Evolutionary conservation across 2,113 vertebrate species (phyloP), one percentile per base, ranked within the genome.

Genomic region (Strix uralensis): DNA sequence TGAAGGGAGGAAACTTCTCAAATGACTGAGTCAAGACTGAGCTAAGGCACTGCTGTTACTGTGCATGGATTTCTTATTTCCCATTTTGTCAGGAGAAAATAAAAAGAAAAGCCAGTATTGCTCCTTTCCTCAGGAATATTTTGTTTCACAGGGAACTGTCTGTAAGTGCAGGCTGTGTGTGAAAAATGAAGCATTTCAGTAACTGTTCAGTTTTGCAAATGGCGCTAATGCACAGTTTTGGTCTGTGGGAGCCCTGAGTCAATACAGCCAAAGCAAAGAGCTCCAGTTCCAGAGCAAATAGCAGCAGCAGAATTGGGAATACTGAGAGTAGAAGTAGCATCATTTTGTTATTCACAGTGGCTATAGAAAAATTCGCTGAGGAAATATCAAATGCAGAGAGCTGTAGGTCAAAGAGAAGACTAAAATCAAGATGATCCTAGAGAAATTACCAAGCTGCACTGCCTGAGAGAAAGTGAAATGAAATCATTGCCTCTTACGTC

Each of bases 271-370:
- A 90, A 75, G 88, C 75, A 72, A 93, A 90, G 80, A 86, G 58
- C 69, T 78, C 38, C 38, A n/a, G 73, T 75, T 96, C 63, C 69
- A 81, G 81, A 80, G 77, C 85, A 95, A 81, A 94, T 67, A 95
- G 46, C 88, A 95, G 90, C 61, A 69, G 66, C 75, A 77, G 70
- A 85, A 54, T 0, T 54, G 90, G 80, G 88, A 94, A 94, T 88
- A 82, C 34, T 40, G 51, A 82, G 54, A 66, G 81, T 3, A 80
- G 55, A 85, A 90, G 82, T 36, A 70, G 30, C 73, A 73, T 59
- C 15, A 5, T 54, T 93, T 71, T 84, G 25, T 81, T 87, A 81
- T 72, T 94, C 82, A 52, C 3, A 2, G n/a, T 36, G 90, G 62
- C 65, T 88, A 21, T 38, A 70, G 82, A 82, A 77, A 88, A 72